Base-by-base conservation (phyloP, 2,113 vertebrate genomes). In the Dipodomys stephensi region DNA sequence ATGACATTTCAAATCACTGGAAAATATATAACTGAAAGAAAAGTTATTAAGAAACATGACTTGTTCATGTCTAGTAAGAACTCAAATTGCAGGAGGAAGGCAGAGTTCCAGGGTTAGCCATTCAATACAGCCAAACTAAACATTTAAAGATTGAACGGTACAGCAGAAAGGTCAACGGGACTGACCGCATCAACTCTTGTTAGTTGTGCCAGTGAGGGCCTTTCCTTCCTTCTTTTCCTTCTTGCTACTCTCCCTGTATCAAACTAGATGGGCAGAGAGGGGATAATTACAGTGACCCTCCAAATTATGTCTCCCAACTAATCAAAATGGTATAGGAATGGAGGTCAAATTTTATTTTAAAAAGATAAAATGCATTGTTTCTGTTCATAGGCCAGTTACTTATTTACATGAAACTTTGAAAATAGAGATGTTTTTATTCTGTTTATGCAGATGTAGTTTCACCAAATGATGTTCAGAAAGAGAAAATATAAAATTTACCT, bases 381-480 rank as follows among this genome's bases (percentile, higher is more conserved):
- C 62, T 64, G 13, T 73, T 77, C 71, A 83, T 3, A 72, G 13
- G 46, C 2, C 57, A 39, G 53, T 65, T 77, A 65, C 18, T 91
- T 83, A 57, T 57, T 88, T 83, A 39, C 20, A 83, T 72, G 30
- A 49, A 11, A 60, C 35, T 82, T 35, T 49, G 44, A 90, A 94
- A 82, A 73, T 23, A 71, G 6, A 88, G 10, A 82, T 69, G 8
- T 72, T 71, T 84, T 64, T 71, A 49, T n/a, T 95, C 25, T 82
- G 62, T 78, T 78, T 74, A 11, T 18, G 3, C 60, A 73, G 28
- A 87, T 32, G 32, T 1, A 35, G 27, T 46, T n/a, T 90, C n/a
- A 85, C 73, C 85, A 92, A 92, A 84, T 30, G 18, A 20, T 76
- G 80, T 2, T 12, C 1, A 92, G 49, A 64, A 95, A 92, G n/a